phyloP scores from a whole-genome alignment of 2,113 vertebrate species.

The Haemorhous mexicanus region DNA sequence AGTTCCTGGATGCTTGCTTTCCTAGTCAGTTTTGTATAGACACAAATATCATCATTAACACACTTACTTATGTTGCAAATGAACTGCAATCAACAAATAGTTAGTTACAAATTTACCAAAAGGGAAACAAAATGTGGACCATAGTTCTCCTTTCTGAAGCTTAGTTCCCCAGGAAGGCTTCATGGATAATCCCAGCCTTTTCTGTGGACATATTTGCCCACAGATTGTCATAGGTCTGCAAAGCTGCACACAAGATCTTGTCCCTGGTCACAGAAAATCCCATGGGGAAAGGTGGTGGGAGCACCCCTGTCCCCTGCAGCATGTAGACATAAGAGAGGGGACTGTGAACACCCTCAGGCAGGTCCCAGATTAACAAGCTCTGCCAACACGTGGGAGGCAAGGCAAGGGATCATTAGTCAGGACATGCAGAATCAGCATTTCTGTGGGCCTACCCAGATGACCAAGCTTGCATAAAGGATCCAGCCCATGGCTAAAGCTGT shows the following conservation, averaged over 20 bases:
- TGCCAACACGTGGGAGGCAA: background rate
- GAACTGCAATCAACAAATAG: background rate
- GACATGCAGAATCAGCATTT: background rate
- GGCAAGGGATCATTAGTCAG: background rate
- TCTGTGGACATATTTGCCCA: background rate
- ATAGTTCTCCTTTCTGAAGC: background rate
- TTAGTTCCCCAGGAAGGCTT: background rate
- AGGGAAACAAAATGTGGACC: background rate
- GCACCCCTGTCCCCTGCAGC: background rate
- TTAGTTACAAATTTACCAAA: background rate
- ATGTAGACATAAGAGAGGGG: accelerated
- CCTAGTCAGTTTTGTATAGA: background rate
- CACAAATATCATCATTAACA: background rate
- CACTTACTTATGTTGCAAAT: background rate
- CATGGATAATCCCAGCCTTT: background rate
- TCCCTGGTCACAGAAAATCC: background rate
- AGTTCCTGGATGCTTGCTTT: background rate
- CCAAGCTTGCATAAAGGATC: background rate
- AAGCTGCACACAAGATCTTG: accelerated
- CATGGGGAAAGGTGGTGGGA: background rate
- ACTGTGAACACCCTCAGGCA: background rate
- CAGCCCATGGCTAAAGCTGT: background rate
- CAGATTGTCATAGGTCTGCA: background rate
- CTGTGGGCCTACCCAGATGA: background rate
- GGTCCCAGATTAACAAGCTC: background rate